Conservation (phyloP, 2,113 vertebrate genomes). For the Rousettus leschenaultii region DNA sequence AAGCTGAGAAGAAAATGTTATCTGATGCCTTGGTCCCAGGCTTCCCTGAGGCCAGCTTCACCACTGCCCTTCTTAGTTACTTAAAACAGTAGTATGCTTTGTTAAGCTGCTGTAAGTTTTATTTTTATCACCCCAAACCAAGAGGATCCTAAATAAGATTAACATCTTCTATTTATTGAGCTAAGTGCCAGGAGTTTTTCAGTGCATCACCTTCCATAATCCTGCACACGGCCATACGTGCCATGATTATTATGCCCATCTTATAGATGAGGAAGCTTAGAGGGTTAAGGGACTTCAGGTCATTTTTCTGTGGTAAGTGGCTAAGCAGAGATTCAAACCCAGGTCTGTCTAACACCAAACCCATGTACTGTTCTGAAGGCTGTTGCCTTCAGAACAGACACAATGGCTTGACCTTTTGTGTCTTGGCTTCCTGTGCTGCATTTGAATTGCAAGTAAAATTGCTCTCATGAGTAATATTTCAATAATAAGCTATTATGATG, state of each 20-base stretch:
- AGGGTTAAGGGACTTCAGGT: neutral
- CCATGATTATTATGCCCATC: neutral
- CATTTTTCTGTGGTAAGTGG: neutral
- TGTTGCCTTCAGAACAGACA: constrained; percentile 38
- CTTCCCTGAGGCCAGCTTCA: neutral
- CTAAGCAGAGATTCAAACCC: neutral
- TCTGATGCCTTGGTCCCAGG: neutral
- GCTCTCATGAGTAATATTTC: constrained; percentile 44
- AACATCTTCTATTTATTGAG: neutral
- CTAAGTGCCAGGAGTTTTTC: neutral
- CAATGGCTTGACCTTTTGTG: constrained; percentile 41
- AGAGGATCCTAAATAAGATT: neutral
- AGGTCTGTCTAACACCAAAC: too few species aligned
- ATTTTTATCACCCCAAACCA: neutral
- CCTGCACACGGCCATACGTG: neutral
- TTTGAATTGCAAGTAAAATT: constrained; percentile 49
- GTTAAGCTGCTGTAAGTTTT: neutral
- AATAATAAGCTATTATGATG: constrained; percentile 43
- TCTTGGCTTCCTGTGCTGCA: constrained; percentile 2
- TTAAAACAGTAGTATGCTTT: neutral
- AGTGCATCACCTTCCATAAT: too few species aligned
- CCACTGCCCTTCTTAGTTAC: neutral
- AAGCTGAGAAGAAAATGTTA: neutral
- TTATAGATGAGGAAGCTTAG: neutral
- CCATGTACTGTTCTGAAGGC: too few species aligned